Evolutionary conservation across 2,797 vertebrate genomes (phyloP).

Genomic region (Hypotaenidia philippensis): DNA sequence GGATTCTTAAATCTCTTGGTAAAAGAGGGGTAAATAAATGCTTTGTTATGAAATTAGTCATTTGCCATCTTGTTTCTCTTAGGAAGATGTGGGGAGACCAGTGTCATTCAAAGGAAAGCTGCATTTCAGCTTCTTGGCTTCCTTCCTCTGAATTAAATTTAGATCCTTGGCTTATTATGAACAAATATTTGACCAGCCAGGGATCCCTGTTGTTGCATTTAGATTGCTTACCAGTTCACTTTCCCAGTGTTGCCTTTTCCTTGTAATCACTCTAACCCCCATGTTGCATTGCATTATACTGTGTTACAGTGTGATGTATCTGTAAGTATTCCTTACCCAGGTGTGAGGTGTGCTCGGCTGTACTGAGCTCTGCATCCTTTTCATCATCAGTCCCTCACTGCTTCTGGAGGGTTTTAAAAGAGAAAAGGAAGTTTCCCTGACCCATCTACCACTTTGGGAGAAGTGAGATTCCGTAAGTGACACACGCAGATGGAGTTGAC

Average conservation of each 20-base stretch:
- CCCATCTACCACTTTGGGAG: neutral
- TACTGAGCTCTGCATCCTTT: neutral
- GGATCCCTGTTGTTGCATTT: neutral
- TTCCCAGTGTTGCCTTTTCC: neutral
- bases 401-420: neutral
- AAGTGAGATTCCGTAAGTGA: neutral
- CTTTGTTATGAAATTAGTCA: neutral
- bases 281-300: neutral
- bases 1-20: neutral
- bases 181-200: neutral
- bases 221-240: neutral
- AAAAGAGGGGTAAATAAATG: neutral
- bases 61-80: neutral
- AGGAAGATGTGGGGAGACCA: neutral
- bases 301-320: neutral
- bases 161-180: neutral
- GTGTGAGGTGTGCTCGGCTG: neutral
- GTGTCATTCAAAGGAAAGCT: neutral
- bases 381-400: neutral
- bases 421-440: neutral
- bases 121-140: neutral
- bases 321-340: neutral
- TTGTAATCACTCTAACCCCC: neutral
- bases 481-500: accelerated
- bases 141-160: neutral